phyloP scores from a whole-genome alignment of 2,113 vertebrate species.

The Ursus arctos region DNA sequence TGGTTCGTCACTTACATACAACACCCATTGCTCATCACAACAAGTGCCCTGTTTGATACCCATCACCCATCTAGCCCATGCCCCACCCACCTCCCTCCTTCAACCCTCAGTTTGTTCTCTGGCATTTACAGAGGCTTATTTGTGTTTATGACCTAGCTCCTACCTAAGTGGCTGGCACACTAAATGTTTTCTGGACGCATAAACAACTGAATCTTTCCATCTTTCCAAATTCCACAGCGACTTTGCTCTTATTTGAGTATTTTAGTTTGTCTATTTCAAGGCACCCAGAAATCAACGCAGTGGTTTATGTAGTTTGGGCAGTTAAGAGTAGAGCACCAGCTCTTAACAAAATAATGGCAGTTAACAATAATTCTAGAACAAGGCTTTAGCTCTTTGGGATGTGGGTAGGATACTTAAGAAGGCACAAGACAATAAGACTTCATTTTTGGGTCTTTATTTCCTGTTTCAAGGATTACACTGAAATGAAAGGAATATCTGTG shows the following conservation, averaged over 20 bases:
- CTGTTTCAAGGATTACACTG: conserved; percentile 11
- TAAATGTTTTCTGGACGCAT: background rate
- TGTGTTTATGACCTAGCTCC: conserved; percentile 17
- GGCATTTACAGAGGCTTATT: background rate
- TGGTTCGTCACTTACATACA: background rate
- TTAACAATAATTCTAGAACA: background rate
- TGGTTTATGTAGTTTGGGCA: background rate
- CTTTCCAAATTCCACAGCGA: background rate
- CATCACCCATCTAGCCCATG: background rate
- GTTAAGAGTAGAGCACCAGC: background rate
- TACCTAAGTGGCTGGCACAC: background rate
- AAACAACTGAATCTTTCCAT: background rate
- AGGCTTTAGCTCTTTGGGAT: background rate
- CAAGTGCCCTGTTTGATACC: background rate
- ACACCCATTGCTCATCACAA: background rate
- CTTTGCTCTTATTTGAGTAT: background rate
- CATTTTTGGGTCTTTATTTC: background rate
- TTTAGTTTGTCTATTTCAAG: background rate
- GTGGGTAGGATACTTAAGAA: background rate
- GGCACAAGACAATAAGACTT: background rate
- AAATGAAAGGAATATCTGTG: conserved; percentile 14
- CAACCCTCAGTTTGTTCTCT: background rate
- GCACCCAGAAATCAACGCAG: background rate
- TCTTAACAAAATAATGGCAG: background rate
- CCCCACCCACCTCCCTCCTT: background rate